Percentiles rank a stretch among this genome's conserved stretches.
phyloP scores from a whole-genome alignment of 2,888 invertebrate genomes.

The Brachyptera putata region DNA sequence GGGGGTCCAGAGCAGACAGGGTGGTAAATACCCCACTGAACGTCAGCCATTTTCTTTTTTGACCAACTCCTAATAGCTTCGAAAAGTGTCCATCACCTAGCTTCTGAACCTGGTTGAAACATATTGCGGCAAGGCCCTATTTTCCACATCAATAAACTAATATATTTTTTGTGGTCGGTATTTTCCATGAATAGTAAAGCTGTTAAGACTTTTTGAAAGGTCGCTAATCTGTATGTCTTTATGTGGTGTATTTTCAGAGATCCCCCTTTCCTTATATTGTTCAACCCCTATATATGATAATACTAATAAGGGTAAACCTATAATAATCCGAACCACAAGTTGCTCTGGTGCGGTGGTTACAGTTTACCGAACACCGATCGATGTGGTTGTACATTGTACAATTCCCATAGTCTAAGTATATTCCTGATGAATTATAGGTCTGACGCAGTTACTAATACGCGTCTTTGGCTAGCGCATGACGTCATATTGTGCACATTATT shows the following conservation, averaged over 20 bases:
- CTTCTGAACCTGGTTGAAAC: no score
- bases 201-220: constrained; percentile 18
- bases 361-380: neutral
- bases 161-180: neutral
- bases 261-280: neutral
- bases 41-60: no score
- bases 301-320: constrained; percentile 6
- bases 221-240: constrained; percentile 7
- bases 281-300: neutral
- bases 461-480: no score
- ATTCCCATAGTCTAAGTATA: no score
- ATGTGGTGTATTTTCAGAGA: constrained; percentile 17
- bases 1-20: no score
- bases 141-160: constrained; percentile 4
- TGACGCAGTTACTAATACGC: no score
- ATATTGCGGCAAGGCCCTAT: no score
- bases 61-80: no score
- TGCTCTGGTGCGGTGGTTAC: neutral
- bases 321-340: constrained; percentile 1
- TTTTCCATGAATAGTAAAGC: constrained; percentile 10
- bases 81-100: no score
- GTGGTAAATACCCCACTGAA: no score
- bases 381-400: neutral
- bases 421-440: no score
- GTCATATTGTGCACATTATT: no score